These are phyloP conservation scores for Heloderma charlesbogerti DNA, from an alignment of 2,113 vertebrate genomes.

Conservation along the genomic window DNA sequence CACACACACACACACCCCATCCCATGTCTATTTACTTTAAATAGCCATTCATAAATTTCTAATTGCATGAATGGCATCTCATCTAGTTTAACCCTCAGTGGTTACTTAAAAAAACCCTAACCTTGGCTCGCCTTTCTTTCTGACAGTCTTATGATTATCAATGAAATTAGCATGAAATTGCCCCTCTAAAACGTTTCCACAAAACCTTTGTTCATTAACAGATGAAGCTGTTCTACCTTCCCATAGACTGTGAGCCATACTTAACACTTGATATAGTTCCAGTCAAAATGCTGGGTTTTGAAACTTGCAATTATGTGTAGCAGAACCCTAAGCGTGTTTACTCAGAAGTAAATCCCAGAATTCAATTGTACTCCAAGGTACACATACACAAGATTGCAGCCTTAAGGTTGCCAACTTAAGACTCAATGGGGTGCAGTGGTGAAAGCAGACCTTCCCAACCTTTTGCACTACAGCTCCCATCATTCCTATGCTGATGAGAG, in stretches of 20 bases:
- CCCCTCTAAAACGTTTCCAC: not conserved
- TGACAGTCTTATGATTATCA: not conserved
- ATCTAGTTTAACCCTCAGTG: not conserved
- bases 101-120: not conserved
- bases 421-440: no score
- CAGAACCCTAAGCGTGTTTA: not conserved
- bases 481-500: no score
- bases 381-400: no score
- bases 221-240: not conserved
- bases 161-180: not conserved
- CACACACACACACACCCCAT: no score
- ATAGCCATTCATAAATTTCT: not conserved
- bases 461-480: no score
- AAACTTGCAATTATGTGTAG: not conserved
- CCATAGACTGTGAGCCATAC: not conserved
- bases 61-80: not conserved
- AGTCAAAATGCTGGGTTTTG: not conserved
- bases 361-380: no score
- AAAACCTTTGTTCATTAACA: not conserved
- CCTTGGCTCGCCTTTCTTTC: not conserved
- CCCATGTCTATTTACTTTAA: not conserved
- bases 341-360: not conserved
- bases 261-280: not conserved
- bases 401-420: no score
- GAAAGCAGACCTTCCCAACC: no score